Evolutionary conservation across 2,113 vertebrate species (phyloP), one percentile per base, ranked within the genome.

Genomic region (Syngnathus floridae): DNA sequence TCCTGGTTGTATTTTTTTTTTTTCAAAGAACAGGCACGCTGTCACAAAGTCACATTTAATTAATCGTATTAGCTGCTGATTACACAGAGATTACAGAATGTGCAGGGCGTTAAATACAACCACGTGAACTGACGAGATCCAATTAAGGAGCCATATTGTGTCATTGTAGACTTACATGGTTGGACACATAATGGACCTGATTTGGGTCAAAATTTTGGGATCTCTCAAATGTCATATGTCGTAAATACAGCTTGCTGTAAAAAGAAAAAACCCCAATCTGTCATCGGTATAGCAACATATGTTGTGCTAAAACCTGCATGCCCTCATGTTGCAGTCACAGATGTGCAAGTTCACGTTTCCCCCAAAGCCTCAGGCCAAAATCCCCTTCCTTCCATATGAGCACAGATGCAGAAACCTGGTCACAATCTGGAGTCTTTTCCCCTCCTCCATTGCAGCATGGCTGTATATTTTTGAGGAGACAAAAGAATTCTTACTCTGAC

Each of bases 401-500:
- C 59, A 41, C n/a, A 61, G 59, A 61, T 26, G 59, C 59, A 61
- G 26, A 38, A 61, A 41, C 38, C 40, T 43, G 40, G n/a, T 43
- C 59, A 43, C 59, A 61, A 43, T 43, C 40, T 61, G 59, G 59
- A 43, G 59, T 7, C 13, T 9, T 22, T 26, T 5, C 10, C 13
- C 10, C 57, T 10, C 13, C 4, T 22, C 36, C n/a, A 13, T 7
- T 43, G n/a, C n/a, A 48, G 9, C 26, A 35, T 58, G 21, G 37
- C 13, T 54, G 37, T 31, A 21, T 19, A 19, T 31, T 59, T 40
- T 16, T 21, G 12, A 13, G 0, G 56, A 64, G 43, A 2, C 12
- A 59, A 41, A 45, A 37, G 1, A 13, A 49, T 68, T 87, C 96
- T 94, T 89, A 99, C 97, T 99, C 97, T 63, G 97, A 99, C 86